These are phyloP conservation scores for Cerastis rubricosa DNA, from an alignment of 2,888 invertebrate genomes.

Conservation along the genomic window DNA sequence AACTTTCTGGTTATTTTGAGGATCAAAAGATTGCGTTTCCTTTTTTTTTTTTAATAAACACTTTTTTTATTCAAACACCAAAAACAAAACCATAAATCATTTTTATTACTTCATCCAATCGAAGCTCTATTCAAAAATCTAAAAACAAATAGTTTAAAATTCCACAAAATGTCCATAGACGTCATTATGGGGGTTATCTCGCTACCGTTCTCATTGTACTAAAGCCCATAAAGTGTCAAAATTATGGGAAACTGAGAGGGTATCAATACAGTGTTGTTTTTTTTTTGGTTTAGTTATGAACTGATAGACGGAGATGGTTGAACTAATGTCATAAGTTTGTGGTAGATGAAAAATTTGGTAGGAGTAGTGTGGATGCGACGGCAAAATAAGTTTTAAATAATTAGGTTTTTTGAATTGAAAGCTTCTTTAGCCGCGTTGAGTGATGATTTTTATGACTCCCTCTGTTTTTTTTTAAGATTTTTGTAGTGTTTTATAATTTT, in stretches of 20 bases:
- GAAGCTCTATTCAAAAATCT: slow-evolving; percentile 45
- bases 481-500: neutral
- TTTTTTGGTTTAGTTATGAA: slow-evolving; percentile 62
- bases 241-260: slow-evolving; percentile 66
- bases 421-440: too few relatives aligned
- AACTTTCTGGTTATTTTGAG: neutral
- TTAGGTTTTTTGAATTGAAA: too few relatives aligned
- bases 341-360: slow-evolving; percentile 5
- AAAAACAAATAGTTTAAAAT: slow-evolving; percentile 58
- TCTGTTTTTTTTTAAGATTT: too few relatives aligned
- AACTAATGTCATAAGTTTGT: slow-evolving; percentile 68
- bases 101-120: slow-evolving; percentile 61
- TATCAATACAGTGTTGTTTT: slow-evolving; percentile 69
- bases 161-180: slow-evolving; percentile 47
- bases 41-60: neutral
- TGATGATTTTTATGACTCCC: too few relatives aligned
- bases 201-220: slow-evolving; percentile 74
- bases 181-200: slow-evolving; percentile 49
- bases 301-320: slow-evolving; percentile 61
- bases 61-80: neutral
- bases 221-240: slow-evolving; percentile 72
- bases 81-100: slow-evolving; percentile 36
- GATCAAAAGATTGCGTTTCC: neutral
- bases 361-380: slow-evolving; percentile 41
- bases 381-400: too few relatives aligned